phyloP scores from a whole-genome alignment of 1,140 invertebrate genomes.

The Capitella teleta region DNA sequence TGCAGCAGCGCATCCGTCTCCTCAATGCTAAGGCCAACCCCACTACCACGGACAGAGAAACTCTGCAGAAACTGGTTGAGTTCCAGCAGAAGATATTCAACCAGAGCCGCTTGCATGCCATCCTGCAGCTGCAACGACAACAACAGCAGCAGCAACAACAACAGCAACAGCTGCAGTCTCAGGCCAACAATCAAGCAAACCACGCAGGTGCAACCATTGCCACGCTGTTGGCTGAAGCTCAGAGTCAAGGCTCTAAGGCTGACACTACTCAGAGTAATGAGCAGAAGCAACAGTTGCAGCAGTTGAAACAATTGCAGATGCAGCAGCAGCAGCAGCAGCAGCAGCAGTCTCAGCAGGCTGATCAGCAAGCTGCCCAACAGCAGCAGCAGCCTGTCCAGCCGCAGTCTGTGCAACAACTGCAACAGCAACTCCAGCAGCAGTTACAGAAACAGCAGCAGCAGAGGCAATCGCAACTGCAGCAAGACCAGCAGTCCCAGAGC shows the following conservation, averaged over 20 bases:
- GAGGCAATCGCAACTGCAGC: not conserved
- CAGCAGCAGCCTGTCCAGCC: not conserved
- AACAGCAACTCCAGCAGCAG: not conserved
- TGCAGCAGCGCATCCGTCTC: not conserved
- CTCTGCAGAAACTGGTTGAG: slow-evolving; percentile 3
- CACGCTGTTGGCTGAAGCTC: not conserved
- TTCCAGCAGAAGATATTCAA: slow-evolving; percentile 13
- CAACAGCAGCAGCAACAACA: slow-evolving; percentile 23
- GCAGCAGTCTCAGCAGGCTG: not conserved
- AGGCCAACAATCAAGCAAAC: not conserved
- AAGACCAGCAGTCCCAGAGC: no score
- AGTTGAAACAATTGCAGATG: not conserved
- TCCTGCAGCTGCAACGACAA: slow-evolving; percentile 15
- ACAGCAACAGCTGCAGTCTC: not conserved
- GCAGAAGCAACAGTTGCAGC: not conserved
- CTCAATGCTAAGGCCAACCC: not conserved
- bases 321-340: not conserved
- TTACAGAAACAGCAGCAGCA: not conserved
- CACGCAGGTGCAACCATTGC: not conserved
- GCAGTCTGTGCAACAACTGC: not conserved
- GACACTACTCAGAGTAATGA: not conserved
- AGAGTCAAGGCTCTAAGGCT: not conserved
- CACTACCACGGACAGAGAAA: not conserved
- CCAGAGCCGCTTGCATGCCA: no score
- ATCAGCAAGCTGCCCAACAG: not conserved